Evolutionary conservation across 2,888 invertebrate species (phyloP).

Genomic region (Apamea crenata): DNA sequence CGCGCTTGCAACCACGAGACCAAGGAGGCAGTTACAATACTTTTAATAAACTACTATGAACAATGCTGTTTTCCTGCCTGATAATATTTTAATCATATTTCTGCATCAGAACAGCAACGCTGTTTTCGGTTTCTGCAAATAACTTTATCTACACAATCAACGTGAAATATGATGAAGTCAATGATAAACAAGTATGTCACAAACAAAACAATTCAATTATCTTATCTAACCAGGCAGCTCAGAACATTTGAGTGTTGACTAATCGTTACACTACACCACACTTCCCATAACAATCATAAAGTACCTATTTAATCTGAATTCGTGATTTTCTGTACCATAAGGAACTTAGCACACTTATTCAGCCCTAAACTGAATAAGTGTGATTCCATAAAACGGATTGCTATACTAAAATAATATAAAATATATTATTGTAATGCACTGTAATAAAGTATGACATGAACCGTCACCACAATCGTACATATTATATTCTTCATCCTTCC

Average conservation of each 20-base stretch:
- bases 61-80: not conserved
- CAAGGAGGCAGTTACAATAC: no score
- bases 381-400: not conserved
- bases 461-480: not conserved
- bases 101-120: not conserved
- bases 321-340: not conserved
- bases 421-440: not conserved
- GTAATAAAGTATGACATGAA: not conserved
- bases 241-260: not conserved
- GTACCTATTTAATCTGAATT: not conserved
- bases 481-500: no score
- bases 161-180: constrained; percentile 4
- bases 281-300: not conserved
- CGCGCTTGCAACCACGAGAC: no score
- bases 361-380: no score
- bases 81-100: not conserved
- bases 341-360: no score
- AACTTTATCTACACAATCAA: constrained; percentile 19
- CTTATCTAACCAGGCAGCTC: constrained; percentile 18
- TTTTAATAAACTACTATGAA: not conserved
- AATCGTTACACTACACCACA: not conserved
- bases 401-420: not conserved
- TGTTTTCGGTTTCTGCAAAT: constrained; percentile 19
- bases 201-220: constrained; percentile 33
- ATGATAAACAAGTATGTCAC: constrained; percentile 25